Evolutionary conservation across 2,797 vertebrate species (phyloP), one percentile per base, ranked within the genome.

Genomic region (Pangasius djambal): DNA sequence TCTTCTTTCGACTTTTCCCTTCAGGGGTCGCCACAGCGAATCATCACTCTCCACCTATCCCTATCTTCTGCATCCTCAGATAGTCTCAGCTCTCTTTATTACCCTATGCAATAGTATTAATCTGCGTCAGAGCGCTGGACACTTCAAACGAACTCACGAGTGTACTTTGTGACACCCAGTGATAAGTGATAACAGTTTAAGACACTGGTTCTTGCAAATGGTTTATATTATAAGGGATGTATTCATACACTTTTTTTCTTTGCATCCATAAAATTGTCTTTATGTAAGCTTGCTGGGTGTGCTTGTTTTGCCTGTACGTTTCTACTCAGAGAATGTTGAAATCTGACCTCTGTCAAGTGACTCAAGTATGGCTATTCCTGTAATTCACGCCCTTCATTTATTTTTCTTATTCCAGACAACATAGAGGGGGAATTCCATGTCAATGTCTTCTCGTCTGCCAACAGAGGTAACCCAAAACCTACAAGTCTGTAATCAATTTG

Each of bases 361-460:
- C 31, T 37, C 4, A 92, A 52, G 52, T 93, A 94, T 15, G 67
- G 63, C 40, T 44, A 72, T 65, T 79, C 3, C 22, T 89, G 87
- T 91, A 83, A 88, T 91, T 91, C 75, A 75, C 88, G 50, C 92
- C 77, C 89, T 93, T 88, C 89, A 52, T 94, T 92, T 74, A 92
- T 89, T 91, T 85, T 90, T 89, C 52, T 88, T 55, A 61, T 89
- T 89, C n/a, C 89, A 88, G 86, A 20, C 91, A 90, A 87, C 92
- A 50, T 83, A 88, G n/a, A 50, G 91, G 91, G 65, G 16, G 92
- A 92, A 91, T 93, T 91, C 89, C 94, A 92, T 89, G 81, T 90
- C 94, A 88, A 96, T 96, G 96, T 95, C 95, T 91, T 95, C 95
- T 89, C 67, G 91, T 86, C 78, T 92, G 92, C 89, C 92, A 88